phyloP scores from a whole-genome alignment of 1,140 invertebrate genomes.

The Melanaphis sacchari region DNA sequence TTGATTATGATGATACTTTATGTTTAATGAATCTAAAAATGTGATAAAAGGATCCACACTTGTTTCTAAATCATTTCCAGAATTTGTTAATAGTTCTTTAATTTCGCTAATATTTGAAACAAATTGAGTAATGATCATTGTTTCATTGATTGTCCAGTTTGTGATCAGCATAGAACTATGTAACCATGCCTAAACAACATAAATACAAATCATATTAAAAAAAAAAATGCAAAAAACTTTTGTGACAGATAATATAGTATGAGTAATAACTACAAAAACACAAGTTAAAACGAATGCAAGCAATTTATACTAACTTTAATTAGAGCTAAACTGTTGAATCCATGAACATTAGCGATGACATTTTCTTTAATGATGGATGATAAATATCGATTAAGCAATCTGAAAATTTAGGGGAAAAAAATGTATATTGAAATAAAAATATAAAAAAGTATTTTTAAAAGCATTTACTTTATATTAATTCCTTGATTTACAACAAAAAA shows the following conservation, averaged over 20 bases:
- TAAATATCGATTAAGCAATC: constrained; percentile 49
- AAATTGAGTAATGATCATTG: constrained; percentile 40
- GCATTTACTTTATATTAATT: constrained; percentile 32
- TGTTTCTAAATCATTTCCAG: constrained; percentile 45
- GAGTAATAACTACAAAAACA: neutral
- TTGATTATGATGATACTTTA: constrained; percentile 43
- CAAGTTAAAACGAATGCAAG: neutral
- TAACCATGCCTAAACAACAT: constrained; percentile 49
- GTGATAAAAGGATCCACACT: constrained; percentile 54
- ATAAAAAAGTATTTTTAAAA: neutral
- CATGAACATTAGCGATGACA: constrained; percentile 27
- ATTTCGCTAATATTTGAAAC: constrained; percentile 51
- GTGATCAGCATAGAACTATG: constrained; percentile 53
- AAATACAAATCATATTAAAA: neutral
- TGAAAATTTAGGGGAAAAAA: neutral
- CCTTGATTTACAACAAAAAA: constrained; percentile 52
- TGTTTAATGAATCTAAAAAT: constrained; percentile 32
- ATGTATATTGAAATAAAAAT: neutral
- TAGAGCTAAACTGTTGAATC: constrained; percentile 41
- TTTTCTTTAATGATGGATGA: constrained; percentile 48
- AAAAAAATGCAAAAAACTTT: too few relatives aligned
- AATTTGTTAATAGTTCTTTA: constrained; percentile 23
- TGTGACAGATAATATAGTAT: too few relatives aligned
- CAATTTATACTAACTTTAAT: constrained; percentile 3
- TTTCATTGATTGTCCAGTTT: constrained; percentile 45